Percentiles rank a stretch among this genome's conserved stretches.
Conservation (phyloP, 2,113 vertebrate genomes). For the Orcinus orca region DNA sequence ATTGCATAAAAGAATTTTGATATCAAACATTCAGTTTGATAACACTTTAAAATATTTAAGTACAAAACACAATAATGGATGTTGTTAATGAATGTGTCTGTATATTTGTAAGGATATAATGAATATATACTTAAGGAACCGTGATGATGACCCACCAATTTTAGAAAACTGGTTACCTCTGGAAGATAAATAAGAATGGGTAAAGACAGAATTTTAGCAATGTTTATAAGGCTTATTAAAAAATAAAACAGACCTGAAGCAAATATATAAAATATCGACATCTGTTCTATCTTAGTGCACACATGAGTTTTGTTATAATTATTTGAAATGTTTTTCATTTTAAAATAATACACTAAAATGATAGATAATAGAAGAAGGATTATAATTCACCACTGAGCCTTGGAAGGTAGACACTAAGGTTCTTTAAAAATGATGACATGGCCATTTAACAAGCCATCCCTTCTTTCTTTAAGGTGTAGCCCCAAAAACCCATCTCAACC, state of each 20-base stretch:
- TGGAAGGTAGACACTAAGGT: not conserved
- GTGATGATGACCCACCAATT: not conserved
- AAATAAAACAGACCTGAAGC: constrained; percentile 16
- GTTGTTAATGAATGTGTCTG: not conserved
- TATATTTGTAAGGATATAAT: not conserved
- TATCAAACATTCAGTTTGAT: not conserved
- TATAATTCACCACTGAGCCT: not conserved
- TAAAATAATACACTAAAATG: constrained; percentile 36
- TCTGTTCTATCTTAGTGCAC: constrained; percentile 38
- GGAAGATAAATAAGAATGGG: not conserved
- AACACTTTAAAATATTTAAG: not conserved
- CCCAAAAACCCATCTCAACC: not conserved
- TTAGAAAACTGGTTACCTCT: not conserved
- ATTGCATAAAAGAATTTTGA: not conserved
- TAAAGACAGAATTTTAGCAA: not conserved
- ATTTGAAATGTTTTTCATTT: constrained; percentile 53
- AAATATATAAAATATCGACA: constrained; percentile 14
- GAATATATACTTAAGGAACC: not conserved
- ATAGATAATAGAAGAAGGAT: constrained; percentile 13
- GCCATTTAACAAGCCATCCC: not conserved
- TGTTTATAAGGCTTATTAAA: not conserved
- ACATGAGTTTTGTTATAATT: constrained; percentile 16
- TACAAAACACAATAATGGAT: not conserved
- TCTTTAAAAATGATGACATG: not conserved
- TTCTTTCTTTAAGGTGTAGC: not conserved